Base-by-base conservation (phyloP, 1,140 invertebrate genomes). In the Aphaenogaster ashmeadi region DNA sequence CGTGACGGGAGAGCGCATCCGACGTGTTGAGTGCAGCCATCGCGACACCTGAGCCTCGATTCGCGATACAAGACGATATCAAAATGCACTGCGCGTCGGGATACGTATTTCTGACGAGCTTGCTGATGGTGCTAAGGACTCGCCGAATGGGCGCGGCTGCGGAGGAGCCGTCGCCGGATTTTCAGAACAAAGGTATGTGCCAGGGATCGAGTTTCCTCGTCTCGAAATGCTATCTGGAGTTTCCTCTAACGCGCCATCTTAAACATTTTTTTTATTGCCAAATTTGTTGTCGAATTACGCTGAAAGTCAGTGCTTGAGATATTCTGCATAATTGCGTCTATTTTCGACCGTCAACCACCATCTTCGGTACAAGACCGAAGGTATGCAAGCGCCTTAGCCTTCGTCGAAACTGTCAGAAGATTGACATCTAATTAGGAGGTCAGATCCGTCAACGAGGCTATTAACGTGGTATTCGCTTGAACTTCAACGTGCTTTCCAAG, bases 21-120 rank as follows among this genome's bases (percentile, higher is more conserved):
- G 72, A 79, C 58, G 77, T 86, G 75, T 80, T 87, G 78, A 75
- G 60, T 77, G 81, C 75, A 58, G 75, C 72, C 50, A 54, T 44
- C 75, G 86, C 36, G 85, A 84, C 87, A 88, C 74, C 74, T 85
- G 81, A 88, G 64, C 71, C 62, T 69, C 74, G 66, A 33, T 62
- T 56, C 54, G 87, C 75, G 86, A 72, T 87, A 62, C 27, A 74
- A 56, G 27, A 74, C 80, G 41, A 47, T 60, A 74, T 90, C 91
- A 89, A 90, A 90, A 93, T 93, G 92, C 92, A 38, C 69, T 74
- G 86, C 89, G 88, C 89, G 86, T 92, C 58, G 81, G 67, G 74
- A 78, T 88, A 91, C 86, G 87, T 90, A 85, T 92, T 92, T 87
- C 75, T 92, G 74, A 92, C 89, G 87, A 91, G 92, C 89, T 87